A percentile compares a stretch with the other conserved stretches of the same genome.
These are phyloP conservation scores for Marronus borbonicus DNA, from an alignment of 2,888 invertebrate species.

Conservation along the genomic window DNA sequence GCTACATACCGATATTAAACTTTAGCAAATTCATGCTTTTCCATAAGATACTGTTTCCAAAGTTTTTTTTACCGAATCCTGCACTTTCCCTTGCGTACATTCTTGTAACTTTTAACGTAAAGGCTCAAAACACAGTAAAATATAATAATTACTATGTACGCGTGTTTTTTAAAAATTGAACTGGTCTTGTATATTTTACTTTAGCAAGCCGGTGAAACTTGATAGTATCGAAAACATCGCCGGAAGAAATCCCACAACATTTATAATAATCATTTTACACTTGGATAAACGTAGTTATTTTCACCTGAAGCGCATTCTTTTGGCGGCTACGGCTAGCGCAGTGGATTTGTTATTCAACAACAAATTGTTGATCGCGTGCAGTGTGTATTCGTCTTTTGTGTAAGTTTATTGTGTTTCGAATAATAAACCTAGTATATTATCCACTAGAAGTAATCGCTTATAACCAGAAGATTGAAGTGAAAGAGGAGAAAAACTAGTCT, in stretches of 20 bases:
- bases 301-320: slow-evolving; percentile 14
- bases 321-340: background rate
- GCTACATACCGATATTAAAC: no score
- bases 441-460: slow-evolving; percentile 12
- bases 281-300: slow-evolving; percentile 25
- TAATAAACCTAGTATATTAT: slow-evolving; percentile 20
- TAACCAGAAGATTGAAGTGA: slow-evolving; percentile 18
- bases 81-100: no score
- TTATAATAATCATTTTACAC: slow-evolving; percentile 31
- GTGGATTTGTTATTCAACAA: slow-evolving; percentile 33
- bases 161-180: background rate
- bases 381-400: slow-evolving; percentile 36
- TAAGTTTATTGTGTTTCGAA: slow-evolving; percentile 45
- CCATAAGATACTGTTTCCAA: no score
- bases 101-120: no score
- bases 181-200: background rate
- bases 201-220: background rate
- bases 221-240: slow-evolving; percentile 12
- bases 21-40: no score
- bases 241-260: slow-evolving; percentile 6
- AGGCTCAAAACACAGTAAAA: no score
- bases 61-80: no score
- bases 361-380: slow-evolving; percentile 33
- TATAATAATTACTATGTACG: no score
- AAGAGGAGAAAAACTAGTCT: slow-evolving; percentile 44